Evolutionary conservation across 2,797 vertebrate genomes (phyloP), one percentile per base, ranked within the genome.

Genomic region (Hippoglossus hippoglossus): DNA sequence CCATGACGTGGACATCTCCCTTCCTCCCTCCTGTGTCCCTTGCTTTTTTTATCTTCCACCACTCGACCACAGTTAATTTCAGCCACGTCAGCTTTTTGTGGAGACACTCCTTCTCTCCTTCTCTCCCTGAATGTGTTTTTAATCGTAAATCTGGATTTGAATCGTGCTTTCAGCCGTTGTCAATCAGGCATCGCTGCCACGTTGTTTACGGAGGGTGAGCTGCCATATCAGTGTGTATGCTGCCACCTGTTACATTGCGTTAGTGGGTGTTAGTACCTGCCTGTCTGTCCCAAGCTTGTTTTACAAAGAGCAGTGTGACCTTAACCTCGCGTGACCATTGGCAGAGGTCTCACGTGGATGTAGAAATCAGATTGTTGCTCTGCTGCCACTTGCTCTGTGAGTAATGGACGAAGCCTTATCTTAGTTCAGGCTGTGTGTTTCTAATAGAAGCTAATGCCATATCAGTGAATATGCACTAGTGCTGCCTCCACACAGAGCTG

Each of bases 191-290:
- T 21, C 51, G 65, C 46, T 63, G 50, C 78, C 51, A 65, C 54
- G 75, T 54, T 82, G 81, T 88, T 91, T 89, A 86, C 79, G 81
- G 64, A 82, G 57, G 91, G 90, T 93, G 85, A 88, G 82, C 79
- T 90, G 93, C 92, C 91, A 90, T 93, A 93, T 93, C 93, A 91
- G 91, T 94, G 92, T 41, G 77, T 94, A 92, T 94, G 93, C 93
- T 89, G 87, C 83, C 92, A 87, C 88, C 89, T 91, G 94, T 94
- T 94, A 93, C 92, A 88, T 89, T 79, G 71, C 78, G 79, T 49
- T 79, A 80, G 86, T 85, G 52, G 67, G 13, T 9, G 58, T 8
- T 11, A 2, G 63, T 36, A 73, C 81, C 18, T 79, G 62, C 81
- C 18, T 80, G 62, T 76, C 77, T 66, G 44, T 16, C 25, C 25